These are phyloP conservation scores for Melanostoma scalare DNA, from an alignment of 2,888 invertebrate genomes.

Conservation along the genomic window DNA sequence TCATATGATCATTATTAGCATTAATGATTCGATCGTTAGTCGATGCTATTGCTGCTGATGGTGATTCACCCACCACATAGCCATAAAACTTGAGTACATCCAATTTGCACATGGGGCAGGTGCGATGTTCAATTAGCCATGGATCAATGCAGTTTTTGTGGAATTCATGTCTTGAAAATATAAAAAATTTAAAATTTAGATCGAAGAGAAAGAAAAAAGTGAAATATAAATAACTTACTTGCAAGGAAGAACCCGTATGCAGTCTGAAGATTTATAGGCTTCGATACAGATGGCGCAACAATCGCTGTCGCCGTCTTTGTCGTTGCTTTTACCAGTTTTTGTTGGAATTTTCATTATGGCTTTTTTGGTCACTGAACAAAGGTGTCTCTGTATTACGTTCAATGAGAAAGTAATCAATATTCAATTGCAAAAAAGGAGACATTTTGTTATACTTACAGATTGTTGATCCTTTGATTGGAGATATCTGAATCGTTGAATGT, in stretches of 20 bases:
- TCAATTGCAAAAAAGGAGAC: background rate
- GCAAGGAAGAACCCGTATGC: slow-evolving; percentile 94
- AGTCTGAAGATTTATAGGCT: slow-evolving; percentile 93
- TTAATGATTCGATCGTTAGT: slow-evolving; percentile 66
- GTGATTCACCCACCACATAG: slow-evolving; percentile 88
- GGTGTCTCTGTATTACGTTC: slow-evolving; percentile 87
- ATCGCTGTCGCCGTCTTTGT: slow-evolving; percentile 93
- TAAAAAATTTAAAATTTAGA: slow-evolving; percentile 17
- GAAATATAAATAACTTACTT: slow-evolving; percentile 85
- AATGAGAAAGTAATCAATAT: slow-evolving; percentile 13
- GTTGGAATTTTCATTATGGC: slow-evolving; percentile 96
- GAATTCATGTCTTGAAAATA: slow-evolving; percentile 91
- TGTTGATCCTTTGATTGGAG: slow-evolving; percentile 97
- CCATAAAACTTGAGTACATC: slow-evolving; percentile 96
- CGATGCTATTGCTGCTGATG: slow-evolving; percentile 48
- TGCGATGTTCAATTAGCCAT: slow-evolving; percentile 96
- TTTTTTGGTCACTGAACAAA: slow-evolving; percentile 96
- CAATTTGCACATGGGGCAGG: slow-evolving; percentile 98
- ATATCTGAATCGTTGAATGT: slow-evolving; percentile 96
- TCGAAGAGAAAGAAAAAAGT: background rate
- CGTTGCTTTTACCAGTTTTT: slow-evolving; percentile 92
- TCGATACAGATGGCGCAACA: slow-evolving; percentile 98
- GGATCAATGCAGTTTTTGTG: slow-evolving; percentile 98
- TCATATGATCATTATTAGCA: slow-evolving; percentile 56
- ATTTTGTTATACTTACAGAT: slow-evolving; percentile 85